Conservation (phyloP, 2,113 vertebrate genomes). For the Herpailurus yagouaroundi region DNA sequence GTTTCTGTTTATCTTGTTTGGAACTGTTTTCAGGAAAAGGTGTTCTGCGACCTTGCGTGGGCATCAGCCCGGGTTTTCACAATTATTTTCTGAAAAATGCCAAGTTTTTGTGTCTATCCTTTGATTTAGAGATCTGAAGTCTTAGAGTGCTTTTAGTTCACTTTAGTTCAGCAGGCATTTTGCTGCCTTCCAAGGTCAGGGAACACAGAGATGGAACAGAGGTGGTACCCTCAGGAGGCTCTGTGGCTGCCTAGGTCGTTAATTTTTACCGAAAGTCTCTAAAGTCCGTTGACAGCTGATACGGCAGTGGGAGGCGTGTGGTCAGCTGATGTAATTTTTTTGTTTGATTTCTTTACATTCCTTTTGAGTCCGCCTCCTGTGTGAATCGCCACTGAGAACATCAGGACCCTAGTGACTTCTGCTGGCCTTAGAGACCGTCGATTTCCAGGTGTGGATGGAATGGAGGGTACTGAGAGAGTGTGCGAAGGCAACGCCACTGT, state of each 20-base stretch:
- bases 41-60: neutral
- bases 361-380: neutral
- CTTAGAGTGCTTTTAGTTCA: neutral
- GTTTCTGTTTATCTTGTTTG: neutral
- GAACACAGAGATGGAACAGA: neutral
- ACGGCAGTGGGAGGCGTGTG: accelerated
- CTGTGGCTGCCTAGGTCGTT: neutral
- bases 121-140: neutral
- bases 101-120: neutral
- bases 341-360: neutral
- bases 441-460: neutral
- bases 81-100: neutral
- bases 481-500: neutral
- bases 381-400: accelerated
- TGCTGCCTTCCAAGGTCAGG: neutral
- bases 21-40: neutral
- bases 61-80: neutral
- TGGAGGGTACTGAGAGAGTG: accelerated
- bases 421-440: accelerated
- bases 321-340: neutral
- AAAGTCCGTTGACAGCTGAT: accelerated
- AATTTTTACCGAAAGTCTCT: neutral
- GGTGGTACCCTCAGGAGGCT: accelerated
- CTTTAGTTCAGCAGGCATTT: neutral
- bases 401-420: accelerated